These are phyloP conservation scores for Cosmorhoe ocellata DNA, from an alignment of 2,888 invertebrate genomes.

Conservation along the genomic window DNA sequence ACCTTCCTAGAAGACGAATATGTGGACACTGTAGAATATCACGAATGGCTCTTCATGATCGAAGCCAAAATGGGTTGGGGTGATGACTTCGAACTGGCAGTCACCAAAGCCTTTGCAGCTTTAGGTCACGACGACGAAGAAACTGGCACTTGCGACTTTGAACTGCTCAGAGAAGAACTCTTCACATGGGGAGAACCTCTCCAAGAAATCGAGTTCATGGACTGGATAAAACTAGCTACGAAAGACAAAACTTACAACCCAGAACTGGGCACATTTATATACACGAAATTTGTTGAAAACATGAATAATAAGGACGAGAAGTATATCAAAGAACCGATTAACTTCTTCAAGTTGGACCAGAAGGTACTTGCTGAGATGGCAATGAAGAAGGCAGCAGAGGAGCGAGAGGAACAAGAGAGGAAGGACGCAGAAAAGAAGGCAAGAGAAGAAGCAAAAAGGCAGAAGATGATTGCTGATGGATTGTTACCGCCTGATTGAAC, in stretches of 20 bases:
- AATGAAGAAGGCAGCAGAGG: slow-evolving; percentile 63
- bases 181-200: slow-evolving; percentile 70
- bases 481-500: slow-evolving; percentile 41
- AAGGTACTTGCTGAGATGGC: slow-evolving; percentile 73
- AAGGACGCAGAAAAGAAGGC: slow-evolving; percentile 61
- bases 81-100: slow-evolving; percentile 64
- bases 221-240: slow-evolving; percentile 57
- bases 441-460: slow-evolving; percentile 63
- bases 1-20: slow-evolving; percentile 68
- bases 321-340: slow-evolving; percentile 66
- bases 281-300: slow-evolving; percentile 68
- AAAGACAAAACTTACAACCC: slow-evolving; percentile 64
- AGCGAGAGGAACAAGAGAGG: slow-evolving; percentile 57
- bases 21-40: slow-evolving; percentile 68
- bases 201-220: slow-evolving; percentile 62
- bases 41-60: slow-evolving; percentile 71
- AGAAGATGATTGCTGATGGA: slow-evolving; percentile 66
- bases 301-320: slow-evolving; percentile 67
- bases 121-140: slow-evolving; percentile 66
- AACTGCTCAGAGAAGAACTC: slow-evolving; percentile 59
- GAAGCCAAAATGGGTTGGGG: slow-evolving; percentile 71
- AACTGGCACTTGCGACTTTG: slow-evolving; percentile 57
- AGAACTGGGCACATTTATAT: slow-evolving; percentile 56
- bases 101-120: slow-evolving; percentile 63
- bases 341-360: slow-evolving; percentile 74